Evolutionary conservation across 1,140 invertebrate genomes (phyloP).

Genomic region (Sminthurinus signatus): DNA sequence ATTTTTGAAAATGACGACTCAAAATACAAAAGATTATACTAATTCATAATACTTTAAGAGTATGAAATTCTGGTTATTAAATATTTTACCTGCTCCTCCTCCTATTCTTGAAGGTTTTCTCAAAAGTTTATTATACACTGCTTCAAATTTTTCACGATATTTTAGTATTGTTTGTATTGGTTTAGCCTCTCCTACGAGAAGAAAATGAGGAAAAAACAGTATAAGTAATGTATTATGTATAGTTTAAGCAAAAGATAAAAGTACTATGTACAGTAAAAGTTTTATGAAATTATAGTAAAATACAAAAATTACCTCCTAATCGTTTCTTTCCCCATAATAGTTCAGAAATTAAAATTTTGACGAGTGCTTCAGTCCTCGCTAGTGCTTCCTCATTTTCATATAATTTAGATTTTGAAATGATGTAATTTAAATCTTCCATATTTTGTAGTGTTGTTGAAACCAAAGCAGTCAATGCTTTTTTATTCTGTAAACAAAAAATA

Average conservation of each 20-base stretch:
- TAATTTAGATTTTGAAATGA: constrained; percentile 52
- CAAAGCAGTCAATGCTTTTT: constrained; percentile 62
- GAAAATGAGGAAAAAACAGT: too few relatives aligned
- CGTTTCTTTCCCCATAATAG: constrained; percentile 66
- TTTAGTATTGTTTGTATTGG: constrained; percentile 57
- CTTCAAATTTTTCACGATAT: constrained; percentile 51
- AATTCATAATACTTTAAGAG: too few relatives aligned
- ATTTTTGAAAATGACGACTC: too few relatives aligned
- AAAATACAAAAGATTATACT: too few relatives aligned
- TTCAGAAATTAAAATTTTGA: constrained; percentile 69
- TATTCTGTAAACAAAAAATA: constrained; percentile 56
- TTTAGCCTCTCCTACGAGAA: constrained; percentile 60
- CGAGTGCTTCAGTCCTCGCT: constrained; percentile 56
- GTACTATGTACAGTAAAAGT: too few relatives aligned
- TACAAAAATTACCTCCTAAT: too few relatives aligned
- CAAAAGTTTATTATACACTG: constrained; percentile 27
- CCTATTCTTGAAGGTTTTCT: constrained; percentile 48
- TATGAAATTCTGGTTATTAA: too few relatives aligned
- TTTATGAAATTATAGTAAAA: too few relatives aligned
- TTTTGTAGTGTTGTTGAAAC: constrained; percentile 64
- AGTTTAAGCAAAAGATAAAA: too few relatives aligned
- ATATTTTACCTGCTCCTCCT: not conserved
- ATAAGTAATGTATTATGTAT: too few relatives aligned
- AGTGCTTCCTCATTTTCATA: constrained; percentile 61
- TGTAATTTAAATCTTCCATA: constrained; percentile 54